Percentiles rank a stretch among this genome's conserved stretches.
Evolutionary conservation across 2,797 vertebrate species (phyloP).

Genomic region (Rhynchotus rufescens): DNA sequence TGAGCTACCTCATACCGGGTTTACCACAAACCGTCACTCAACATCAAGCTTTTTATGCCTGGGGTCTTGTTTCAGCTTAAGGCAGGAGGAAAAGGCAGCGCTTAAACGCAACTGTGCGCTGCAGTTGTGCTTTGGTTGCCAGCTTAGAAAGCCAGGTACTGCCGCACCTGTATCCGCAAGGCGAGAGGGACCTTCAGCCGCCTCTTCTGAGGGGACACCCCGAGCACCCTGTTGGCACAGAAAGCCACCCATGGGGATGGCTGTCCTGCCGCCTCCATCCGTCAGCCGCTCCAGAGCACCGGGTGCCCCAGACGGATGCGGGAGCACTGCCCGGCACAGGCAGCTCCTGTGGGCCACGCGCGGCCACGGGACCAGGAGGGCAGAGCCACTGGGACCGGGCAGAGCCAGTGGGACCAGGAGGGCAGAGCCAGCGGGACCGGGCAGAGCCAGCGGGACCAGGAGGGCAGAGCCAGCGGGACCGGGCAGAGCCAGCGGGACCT

Average conservation of each 20-base stretch:
- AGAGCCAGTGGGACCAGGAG: fast-evolving
- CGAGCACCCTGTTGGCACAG: fast-evolving
- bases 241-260: background rate
- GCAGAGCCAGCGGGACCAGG: too few relatives aligned
- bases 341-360: too few relatives aligned
- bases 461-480: background rate
- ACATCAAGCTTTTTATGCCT: background rate
- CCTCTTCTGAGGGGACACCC: background rate
- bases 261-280: background rate
- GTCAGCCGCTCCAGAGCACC: background rate
- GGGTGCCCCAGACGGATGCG: background rate
- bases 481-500: too few relatives aligned
- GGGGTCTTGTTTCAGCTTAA: background rate
- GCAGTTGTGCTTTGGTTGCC: background rate
- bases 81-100: background rate
- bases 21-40: background rate
- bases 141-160: background rate
- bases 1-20: background rate
- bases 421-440: background rate
- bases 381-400: background rate
- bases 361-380: too few relatives aligned
- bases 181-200: background rate
- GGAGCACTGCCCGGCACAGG: too few relatives aligned
- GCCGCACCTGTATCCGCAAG: background rate
- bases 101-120: background rate